These are phyloP conservation scores for Actias luna DNA, from an alignment of 2,888 invertebrate genomes.

Conservation along the genomic window DNA sequence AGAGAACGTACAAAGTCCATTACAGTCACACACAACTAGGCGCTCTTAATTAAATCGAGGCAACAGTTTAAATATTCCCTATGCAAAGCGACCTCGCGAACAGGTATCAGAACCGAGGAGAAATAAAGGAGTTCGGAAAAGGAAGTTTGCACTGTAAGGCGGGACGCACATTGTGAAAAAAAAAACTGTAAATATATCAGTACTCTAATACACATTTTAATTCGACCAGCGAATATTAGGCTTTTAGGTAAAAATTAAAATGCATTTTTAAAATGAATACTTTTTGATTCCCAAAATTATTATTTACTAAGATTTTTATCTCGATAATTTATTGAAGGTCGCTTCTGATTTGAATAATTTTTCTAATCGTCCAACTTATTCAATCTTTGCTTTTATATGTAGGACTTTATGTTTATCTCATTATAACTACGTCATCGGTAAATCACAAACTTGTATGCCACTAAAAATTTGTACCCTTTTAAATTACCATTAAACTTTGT, in stretches of 20 bases:
- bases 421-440: not conserved
- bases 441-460: not conserved
- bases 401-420: not conserved
- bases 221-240: too few relatives aligned
- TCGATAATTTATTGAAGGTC: not conserved
- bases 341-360: too few relatives aligned
- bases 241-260: too few relatives aligned
- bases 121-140: constrained; percentile 32
- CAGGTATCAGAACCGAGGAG: constrained; percentile 30
- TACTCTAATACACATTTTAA: too few relatives aligned
- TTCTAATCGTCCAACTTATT: not conserved
- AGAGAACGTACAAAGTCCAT: constrained; percentile 17
- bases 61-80: constrained; percentile 14
- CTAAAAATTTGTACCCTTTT: not conserved
- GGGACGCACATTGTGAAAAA: constrained; percentile 1
- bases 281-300: too few relatives aligned
- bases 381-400: not conserved
- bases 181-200: constrained; percentile 2
- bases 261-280: too few relatives aligned
- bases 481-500: not conserved
- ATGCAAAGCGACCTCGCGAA: constrained; percentile 12
- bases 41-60: constrained; percentile 17
- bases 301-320: not conserved
- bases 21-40: constrained; percentile 8
- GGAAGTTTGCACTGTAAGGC: constrained; percentile 1